Base-by-base conservation (phyloP, 2,113 vertebrate species). In the Aspidoscelis tigris region DNA sequence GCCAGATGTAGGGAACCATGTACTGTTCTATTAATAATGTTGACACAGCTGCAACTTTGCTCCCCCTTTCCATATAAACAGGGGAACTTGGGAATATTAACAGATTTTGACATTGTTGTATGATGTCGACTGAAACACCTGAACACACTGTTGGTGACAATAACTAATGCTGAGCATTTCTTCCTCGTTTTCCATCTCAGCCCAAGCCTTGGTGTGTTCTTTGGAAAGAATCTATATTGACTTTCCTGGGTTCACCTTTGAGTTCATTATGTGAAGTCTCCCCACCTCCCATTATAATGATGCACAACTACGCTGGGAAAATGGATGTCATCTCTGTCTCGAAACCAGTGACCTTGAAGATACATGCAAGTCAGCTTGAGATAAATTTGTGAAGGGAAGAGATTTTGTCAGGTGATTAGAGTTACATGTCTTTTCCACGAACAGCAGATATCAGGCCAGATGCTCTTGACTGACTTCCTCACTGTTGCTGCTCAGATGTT, bases 11-110 rank as follows among this genome's bases (percentile, higher is more conserved):
- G 0, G 0, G 50, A 89, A 3, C 12, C 76, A 21, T 77, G 68
- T 86, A 43, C 11, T 71, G 43, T 77, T 81, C 79, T 86, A 89
- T 89, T 88, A 89, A 91, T 89, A 91, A 88, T 87, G 86, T 79
- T 90, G 84, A 86, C 75, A 79, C 1, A 86, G 33, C 9, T 69
- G 11, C 82, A 86, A 43, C 26, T 84, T 86, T 81, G 26, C 61
- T 22, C 64, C 43, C 8, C 22, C 24, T 43, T 7, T 2, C 5
- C 7, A 9, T 84, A 9, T 7, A 78, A 92, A 26, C 66, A 76
- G 72, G 80, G 76, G 71, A 88, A 87, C 76, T 83, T 81, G 41
- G 69, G 71, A 72, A 22, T 61, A 14, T 77, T 86, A 88, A 76
- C 33, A 61, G 50, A 20, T 47, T 24, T 65, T 64, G 33, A 78